Base-by-base conservation (phyloP, 2,113 vertebrate species). In the Carlito syrichta region DNA sequence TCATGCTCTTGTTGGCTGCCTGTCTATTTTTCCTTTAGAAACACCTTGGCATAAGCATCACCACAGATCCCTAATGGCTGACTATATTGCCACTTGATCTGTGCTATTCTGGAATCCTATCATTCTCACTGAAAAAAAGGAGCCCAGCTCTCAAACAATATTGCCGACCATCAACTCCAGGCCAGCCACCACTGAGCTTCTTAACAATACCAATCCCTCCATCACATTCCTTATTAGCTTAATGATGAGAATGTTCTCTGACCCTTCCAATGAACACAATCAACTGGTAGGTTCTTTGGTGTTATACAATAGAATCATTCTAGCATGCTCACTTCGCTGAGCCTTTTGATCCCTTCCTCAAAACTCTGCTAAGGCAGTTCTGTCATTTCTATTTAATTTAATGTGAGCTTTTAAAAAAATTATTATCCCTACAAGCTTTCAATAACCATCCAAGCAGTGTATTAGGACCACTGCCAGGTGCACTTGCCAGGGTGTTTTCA, bases 351-450 rank as follows among this genome's bases (percentile, higher is more conserved):
- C 40, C 27, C 48, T 89, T 93, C 63, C 52, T 86, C 77, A 94
- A 86, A 86, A 63, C 12, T 89, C 68, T 86, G 78, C 95, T 91
- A 97, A 60, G 23, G 54, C 54, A 60, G 6, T 69, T 95, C 96
- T 98, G 62, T 96, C 95, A 84, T 96, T 94, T 89, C 43, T 50
- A 5, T 23, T 86, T 94, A 83, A 94, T 89, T 95, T 95, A 78
- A 82, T 95, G n/a, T 20, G 35, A 93, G 8, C 0, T 16, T 69
- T 93, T 79, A n/a, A n/a, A n/a, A n/a, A n/a, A n/a, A n/a, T 71
- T 63, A 20, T 83, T 20, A 5, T 19, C 35, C 8, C 4, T 16
- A 19, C 30, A 14, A 56, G 25, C 17, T 95, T 85, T 40, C 23
- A 27, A n/a, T 35, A 92, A 81, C 0, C 30, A 74, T 58, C 38